phyloP scores from a whole-genome alignment of 2,888 invertebrate species.

The Ceratothoa steindachneri region DNA sequence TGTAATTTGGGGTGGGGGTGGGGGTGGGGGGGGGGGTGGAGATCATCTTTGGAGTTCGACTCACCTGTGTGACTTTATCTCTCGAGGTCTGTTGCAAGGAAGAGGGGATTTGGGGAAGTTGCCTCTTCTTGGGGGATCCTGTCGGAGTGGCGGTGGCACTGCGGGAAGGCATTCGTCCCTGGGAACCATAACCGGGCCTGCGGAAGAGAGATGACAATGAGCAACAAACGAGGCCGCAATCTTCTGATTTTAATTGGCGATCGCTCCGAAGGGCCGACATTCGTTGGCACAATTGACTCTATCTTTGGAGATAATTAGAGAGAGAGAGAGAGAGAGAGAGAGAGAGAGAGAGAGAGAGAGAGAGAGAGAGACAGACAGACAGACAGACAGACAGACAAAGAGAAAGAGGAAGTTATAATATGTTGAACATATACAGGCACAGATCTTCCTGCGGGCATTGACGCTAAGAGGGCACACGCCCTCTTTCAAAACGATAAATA shows the following conservation, averaged over 20 bases:
- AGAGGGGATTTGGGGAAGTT: constrained; percentile 86
- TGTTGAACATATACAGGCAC: too few relatives aligned
- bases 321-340: neutral
- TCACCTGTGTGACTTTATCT: constrained; percentile 64
- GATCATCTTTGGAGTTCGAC: neutral
- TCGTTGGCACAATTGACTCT: too few relatives aligned
- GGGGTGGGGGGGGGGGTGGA: neutral
- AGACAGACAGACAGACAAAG: neutral
- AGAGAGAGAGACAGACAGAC: neutral
- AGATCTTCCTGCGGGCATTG: too few relatives aligned
- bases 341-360: constrained; percentile 5
- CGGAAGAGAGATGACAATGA: neutral
- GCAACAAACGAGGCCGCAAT: neutral
- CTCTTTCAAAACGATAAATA: too few relatives aligned
- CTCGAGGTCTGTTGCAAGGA: constrained; percentile 69
- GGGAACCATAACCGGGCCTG: constrained; percentile 37
- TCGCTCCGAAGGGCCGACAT: too few relatives aligned
- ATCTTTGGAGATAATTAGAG: too few relatives aligned
- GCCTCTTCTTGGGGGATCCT: constrained; percentile 91
- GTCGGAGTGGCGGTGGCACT: constrained; percentile 65
- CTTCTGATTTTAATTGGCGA: neutral
- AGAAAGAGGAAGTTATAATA: constrained; percentile 10
- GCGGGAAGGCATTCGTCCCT: constrained; percentile 29
- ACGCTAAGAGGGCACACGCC: too few relatives aligned
- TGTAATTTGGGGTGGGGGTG: neutral